phyloP scores from a whole-genome alignment of 2,113 vertebrate species.

The Hystrix cristata region DNA sequence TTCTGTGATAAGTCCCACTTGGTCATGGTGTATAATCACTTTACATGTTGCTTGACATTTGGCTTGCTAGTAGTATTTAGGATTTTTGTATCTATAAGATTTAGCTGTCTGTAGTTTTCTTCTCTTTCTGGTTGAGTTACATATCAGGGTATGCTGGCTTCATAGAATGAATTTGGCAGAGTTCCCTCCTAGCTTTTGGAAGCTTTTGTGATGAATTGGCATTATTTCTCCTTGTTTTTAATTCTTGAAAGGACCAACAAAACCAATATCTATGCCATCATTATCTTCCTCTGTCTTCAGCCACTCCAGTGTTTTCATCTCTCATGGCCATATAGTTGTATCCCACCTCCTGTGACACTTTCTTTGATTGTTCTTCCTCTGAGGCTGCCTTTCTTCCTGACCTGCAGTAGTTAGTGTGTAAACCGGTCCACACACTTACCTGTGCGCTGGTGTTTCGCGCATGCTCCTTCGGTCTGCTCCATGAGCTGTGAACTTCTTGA shows the following conservation, averaged over 20 bases:
- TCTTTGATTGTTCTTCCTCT: not conserved
- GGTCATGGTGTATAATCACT: not conserved
- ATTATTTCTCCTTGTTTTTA: conserved; percentile 4
- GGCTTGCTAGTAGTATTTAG: not conserved
- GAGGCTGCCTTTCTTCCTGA: not conserved
- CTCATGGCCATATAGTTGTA: not conserved
- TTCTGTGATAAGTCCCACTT: not conserved
- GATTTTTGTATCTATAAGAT: not conserved
- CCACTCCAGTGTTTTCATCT: not conserved
- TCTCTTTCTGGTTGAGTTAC: not conserved
- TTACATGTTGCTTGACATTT: not conserved
- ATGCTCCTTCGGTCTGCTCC: not conserved
- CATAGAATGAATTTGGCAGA: not conserved
- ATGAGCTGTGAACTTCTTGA: not conserved
- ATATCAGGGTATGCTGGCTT: not conserved
- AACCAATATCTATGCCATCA: not conserved
- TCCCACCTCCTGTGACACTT: not conserved
- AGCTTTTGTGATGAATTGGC: conserved; percentile 21
- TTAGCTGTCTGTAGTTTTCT: not conserved
- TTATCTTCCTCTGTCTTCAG: not conserved
- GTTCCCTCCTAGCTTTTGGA: not conserved
- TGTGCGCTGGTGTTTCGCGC: not conserved
- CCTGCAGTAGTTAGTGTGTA: not conserved
- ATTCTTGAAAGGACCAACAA: not conserved
- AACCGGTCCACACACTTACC: not conserved